Evolutionary conservation across 2,113 vertebrate species (phyloP).

Genomic region (Catagonus wagneri): DNA sequence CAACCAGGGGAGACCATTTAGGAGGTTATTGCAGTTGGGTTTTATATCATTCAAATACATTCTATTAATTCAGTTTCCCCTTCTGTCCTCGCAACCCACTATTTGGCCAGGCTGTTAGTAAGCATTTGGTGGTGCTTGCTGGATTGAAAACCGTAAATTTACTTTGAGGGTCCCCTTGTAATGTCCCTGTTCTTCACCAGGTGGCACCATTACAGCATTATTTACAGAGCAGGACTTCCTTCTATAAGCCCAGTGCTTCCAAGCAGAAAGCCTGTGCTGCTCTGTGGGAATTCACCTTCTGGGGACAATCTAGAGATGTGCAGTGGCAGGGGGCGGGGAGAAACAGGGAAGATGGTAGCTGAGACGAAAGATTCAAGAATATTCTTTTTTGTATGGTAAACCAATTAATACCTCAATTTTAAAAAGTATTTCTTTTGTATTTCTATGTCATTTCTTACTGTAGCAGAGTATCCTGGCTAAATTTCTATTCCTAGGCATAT

Average conservation of each 20-base stretch:
- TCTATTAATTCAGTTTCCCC: slow-evolving; percentile 27
- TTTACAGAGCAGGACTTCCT: slow-evolving; percentile 17
- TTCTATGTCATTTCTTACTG: not conserved
- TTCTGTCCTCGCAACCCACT: not conserved
- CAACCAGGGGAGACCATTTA: not conserved
- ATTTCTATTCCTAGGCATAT: slow-evolving; percentile 29
- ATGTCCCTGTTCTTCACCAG: slow-evolving; percentile 57
- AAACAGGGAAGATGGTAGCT: not conserved
- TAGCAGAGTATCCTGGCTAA: not conserved
- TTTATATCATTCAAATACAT: slow-evolving; percentile 41
- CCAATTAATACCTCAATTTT: not conserved
- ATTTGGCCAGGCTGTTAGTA: slow-evolving; percentile 49
- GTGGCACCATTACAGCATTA: slow-evolving; percentile 66
- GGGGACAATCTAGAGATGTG: not conserved
- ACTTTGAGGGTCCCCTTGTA: slow-evolving; percentile 54
- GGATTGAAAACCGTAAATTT: slow-evolving; percentile 45
- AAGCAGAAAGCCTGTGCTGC: slow-evolving; percentile 55
- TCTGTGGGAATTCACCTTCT: slow-evolving; percentile 45
- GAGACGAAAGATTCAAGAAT: not conserved
- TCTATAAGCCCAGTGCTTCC: slow-evolving; percentile 25
- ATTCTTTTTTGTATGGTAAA: not conserved
- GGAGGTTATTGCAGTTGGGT: slow-evolving; percentile 30
- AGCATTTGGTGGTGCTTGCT: not conserved
- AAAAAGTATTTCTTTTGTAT: not conserved
- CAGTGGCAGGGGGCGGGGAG: too few relatives aligned